Percentiles rank a stretch among this genome's conserved stretches.
Evolutionary conservation across 2,113 vertebrate species (phyloP).

Genomic region (Thamnaconus septentrionalis): DNA sequence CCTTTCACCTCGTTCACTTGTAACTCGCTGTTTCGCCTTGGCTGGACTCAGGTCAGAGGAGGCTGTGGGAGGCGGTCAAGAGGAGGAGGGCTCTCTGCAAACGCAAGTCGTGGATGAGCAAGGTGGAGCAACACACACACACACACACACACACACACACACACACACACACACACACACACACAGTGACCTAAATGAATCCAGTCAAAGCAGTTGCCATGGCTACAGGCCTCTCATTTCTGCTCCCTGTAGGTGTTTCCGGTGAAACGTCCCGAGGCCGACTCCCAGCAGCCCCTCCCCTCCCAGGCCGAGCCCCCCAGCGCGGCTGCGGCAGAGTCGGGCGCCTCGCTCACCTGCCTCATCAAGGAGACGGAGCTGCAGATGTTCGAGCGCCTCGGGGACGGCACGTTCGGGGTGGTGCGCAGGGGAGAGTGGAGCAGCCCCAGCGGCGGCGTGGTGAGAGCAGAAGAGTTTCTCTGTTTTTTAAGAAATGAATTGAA

Average conservation of each 20-base stretch:
- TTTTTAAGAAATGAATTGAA: neutral
- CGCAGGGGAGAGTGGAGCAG: conserved; percentile 92
- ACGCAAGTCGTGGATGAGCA: conserved; percentile 99
- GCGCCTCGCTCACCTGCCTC: conserved; percentile 90
- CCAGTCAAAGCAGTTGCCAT: no score
- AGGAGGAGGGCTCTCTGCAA: conserved; percentile 92
- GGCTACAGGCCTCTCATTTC: neutral
- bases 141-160: neutral
- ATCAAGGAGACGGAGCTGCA: conserved; percentile 91
- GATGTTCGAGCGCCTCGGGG: conserved; percentile 90
- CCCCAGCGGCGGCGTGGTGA: conserved; percentile 87
- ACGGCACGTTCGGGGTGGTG: conserved; percentile 94
- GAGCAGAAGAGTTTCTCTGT: neutral
- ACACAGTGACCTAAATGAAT: no score
- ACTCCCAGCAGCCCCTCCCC: conserved; percentile 78
- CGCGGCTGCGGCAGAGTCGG: conserved; percentile 38
- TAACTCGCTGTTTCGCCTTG: neutral
- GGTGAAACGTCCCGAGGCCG: conserved; percentile 86
- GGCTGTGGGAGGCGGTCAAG: conserved; percentile 95
- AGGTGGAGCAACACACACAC: conserved; percentile 73
- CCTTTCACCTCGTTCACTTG: neutral
- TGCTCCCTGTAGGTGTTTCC: conserved; percentile 87
- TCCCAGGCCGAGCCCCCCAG: conserved; percentile 74
- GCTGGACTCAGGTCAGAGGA: conserved; percentile 83
- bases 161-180: no score